These are phyloP conservation scores for Phalera bucephala DNA, from an alignment of 2,888 invertebrate species.

Conservation along the genomic window DNA sequence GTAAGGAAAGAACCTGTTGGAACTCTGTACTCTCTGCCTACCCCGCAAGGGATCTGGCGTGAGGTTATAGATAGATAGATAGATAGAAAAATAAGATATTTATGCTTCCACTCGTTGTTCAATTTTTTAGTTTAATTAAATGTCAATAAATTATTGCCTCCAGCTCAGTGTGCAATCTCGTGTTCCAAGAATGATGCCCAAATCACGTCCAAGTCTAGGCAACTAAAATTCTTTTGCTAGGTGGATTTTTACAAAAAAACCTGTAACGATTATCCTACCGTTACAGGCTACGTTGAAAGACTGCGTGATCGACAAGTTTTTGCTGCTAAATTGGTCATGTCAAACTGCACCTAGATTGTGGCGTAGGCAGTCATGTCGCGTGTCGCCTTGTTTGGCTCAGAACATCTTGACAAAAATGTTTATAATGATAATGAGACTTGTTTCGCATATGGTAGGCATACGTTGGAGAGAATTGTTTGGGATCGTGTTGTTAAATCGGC, in stretches of 20 bases:
- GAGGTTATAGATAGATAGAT: no score
- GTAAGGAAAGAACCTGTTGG: no score
- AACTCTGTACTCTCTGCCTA: no score
- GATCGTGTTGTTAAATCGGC: neutral
- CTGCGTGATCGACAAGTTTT: conserved; percentile 18
- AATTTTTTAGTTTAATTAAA: no score
- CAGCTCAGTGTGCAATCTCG: no score
- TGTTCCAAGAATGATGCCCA: neutral
- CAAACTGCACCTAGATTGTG: conserved; percentile 11
- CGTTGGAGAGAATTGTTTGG: neutral
- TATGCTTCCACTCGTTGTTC: no score
- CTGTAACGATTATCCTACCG: conserved; percentile 7
- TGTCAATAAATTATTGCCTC: no score
- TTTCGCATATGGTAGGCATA: conserved; percentile 4
- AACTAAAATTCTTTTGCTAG: conserved; percentile 1
- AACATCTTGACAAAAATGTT: conserved; percentile 8
- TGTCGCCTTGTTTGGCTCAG: conserved; percentile 17
- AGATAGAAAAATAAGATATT: no score
- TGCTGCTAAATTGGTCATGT: conserved; percentile 20
- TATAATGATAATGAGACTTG: conserved; percentile 14
- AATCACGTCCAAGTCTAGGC: neutral
- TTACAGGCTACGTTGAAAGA: conserved; percentile 14
- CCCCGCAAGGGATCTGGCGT: no score
- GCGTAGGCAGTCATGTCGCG: conserved; percentile 18
- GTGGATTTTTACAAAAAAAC: conserved; percentile 6